These are phyloP conservation scores for Arremon aurantiirostris DNA, from an alignment of 2,797 vertebrate genomes.

Conservation along the genomic window DNA sequence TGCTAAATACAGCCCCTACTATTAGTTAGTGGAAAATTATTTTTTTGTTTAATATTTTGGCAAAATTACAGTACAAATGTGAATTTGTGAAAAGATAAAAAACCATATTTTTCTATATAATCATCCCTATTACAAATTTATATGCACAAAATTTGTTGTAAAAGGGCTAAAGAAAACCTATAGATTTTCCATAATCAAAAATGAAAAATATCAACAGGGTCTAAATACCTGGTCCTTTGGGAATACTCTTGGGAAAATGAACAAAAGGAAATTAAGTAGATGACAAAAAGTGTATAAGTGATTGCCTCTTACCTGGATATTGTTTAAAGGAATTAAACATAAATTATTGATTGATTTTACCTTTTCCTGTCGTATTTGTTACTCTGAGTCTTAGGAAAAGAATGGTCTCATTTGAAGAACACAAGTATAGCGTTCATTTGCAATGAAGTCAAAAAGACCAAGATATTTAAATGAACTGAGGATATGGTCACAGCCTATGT, in stretches of 20 bases:
- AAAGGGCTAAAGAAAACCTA: background rate
- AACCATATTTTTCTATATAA: fast-evolving
- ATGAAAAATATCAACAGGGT: background rate
- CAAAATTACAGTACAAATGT: background rate
- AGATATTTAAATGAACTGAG: background rate
- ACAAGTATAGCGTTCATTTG: too few species aligned
- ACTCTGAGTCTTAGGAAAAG: background rate
- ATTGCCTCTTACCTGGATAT: background rate
- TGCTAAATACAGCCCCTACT: fast-evolving
- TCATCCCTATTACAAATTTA: background rate
- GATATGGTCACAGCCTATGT: background rate
- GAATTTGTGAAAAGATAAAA: background rate
- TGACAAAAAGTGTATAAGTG: fast-evolving
- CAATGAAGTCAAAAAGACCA: background rate
- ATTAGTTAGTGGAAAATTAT: background rate
- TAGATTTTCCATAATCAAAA: background rate
- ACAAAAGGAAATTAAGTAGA: background rate
- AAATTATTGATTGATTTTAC: background rate
- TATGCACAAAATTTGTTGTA: background rate
- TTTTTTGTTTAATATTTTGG: background rate
- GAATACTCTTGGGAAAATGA: background rate
- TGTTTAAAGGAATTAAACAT: background rate
- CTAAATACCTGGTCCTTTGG: background rate
- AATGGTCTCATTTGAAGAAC: background rate
- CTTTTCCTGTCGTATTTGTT: background rate